Evolutionary conservation across 2,888 invertebrate species (phyloP), one percentile per base, ranked within the genome.

Genomic region (Podabrus alpinus): DNA sequence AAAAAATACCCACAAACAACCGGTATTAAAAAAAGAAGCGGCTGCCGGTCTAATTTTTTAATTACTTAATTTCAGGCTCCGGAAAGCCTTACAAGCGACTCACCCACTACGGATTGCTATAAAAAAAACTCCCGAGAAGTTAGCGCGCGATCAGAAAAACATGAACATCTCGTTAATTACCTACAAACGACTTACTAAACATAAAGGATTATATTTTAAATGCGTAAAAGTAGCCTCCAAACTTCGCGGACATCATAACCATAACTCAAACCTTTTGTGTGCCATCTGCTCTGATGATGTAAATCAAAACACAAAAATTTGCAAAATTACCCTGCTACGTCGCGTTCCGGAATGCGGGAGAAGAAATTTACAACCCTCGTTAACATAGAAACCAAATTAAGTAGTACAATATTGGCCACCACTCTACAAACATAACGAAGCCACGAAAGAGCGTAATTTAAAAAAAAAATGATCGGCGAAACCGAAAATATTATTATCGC

Each of bases 341-440:
- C 15, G 60, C 25, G 17, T 25, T n/a, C 24, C 69, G 9, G 24
- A 69, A 69, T 24, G 15, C 11, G n/a, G 19, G 4, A n/a, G 15
- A 69, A 60, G 69, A 69, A 69, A 69, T 61, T 69, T 69, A 69
- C 69, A 61, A n/a, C 59, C 59, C 59, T 68, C 15, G 59, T 68
- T 68, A 45, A 45, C 45, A 45, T 45, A n/a, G 45, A 45, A 45
- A 45, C n/a, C n/a, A 45, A 45, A 45, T 45, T n/a, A 45, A 45
- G n/a, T 45, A 2, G 45, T 45, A n/a, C n/a, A 45, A 45, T 45
- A n/a, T 45, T 45, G 4, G 7, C 45, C 45, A n/a, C 1, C 45
- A 9, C 45, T 7, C 13, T n/a, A n/a, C 9, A 24, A 45, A 45
- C 45, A 45, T 45, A 45, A 45, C 45, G n/a, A 45, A 2, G n/a